Base-by-base conservation (phyloP, 2,797 vertebrate species). In the Sarcophilus harrisii region DNA sequence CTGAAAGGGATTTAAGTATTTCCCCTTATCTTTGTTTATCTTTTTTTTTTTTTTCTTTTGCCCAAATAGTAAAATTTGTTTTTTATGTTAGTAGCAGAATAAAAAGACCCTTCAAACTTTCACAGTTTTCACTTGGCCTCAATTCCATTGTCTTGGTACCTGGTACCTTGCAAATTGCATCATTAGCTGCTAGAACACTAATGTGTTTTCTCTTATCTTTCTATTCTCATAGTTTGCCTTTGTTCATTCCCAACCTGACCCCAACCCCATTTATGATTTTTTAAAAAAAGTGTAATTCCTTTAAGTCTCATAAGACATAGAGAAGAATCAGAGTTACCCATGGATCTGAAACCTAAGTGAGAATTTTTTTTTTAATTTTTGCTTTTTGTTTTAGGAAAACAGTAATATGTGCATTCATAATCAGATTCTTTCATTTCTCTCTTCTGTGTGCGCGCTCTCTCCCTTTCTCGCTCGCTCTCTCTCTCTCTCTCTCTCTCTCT, bases 251-350 rank as follows among this genome's bases (percentile, higher is more conserved):
- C 91, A 91, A 0, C 91, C 32, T 38, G 3, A 95, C 93, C 90
- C 81, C 49, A 92, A 90, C 90, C 95, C 94, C 89, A 27, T 1
- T 30, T 32, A 91, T 92, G 92, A 90, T 97, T 90, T 52, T 81
- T 81, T 96, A 96, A 98, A 87, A 98, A 87, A 96, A 96, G 32
- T 49, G 90, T 45, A 95, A 54, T n/a, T 11, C 93, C 57, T 94
- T 96, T 49, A 87, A 66, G 57, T 45, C 45, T 55, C 55, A 9
- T 3, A 21, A 92, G 90, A 66, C 87, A 3, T 21, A 0, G 0
- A 0, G 0, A 2, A 92, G 93, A 90, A 92, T 60, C 0, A 0
- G 57, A 49, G 91, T 27, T 60, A 0, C 18, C 0, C 90, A 57
- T 90, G 90, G 91, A 28, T 10, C 58, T 5, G 16, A 0, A n/a